A percentile compares a stretch with the other conserved stretches of the same genome.
Conservation (phyloP, 2,797 vertebrate species). For the Cossypha polioptera region DNA sequence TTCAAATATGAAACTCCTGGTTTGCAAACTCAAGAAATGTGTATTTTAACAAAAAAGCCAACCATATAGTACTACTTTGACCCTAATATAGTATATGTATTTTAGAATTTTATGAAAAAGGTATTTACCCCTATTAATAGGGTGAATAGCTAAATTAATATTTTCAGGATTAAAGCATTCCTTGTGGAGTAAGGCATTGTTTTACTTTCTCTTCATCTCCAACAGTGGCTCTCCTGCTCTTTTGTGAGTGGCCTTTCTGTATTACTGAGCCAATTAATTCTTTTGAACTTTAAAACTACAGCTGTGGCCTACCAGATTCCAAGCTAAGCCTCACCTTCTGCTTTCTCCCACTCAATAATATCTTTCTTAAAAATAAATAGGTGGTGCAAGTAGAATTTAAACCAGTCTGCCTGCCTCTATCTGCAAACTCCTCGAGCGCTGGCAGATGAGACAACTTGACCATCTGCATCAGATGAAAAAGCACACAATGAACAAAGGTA, state of each 20-base stretch:
- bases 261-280: neutral
- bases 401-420: neutral
- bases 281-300: neutral
- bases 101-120: neutral
- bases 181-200: neutral
- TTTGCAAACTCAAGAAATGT: neutral
- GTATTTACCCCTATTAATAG: neutral
- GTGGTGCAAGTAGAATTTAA: neutral
- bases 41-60: neutral
- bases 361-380: neutral
- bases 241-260: neutral
- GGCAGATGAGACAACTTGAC: neutral
- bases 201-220: neutral
- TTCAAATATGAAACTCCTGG: neutral
- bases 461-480: neutral
- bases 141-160: neutral
- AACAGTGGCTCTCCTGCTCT: neutral
- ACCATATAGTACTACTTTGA: neutral
- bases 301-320: neutral
- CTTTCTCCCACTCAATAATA: neutral
- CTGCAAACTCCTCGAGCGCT: neutral
- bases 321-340: neutral
- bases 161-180: neutral
- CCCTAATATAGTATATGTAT: accelerated
- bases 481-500: neutral